phyloP scores from a whole-genome alignment of 1,140 invertebrate species.

The Ganaspis sp. region DNA sequence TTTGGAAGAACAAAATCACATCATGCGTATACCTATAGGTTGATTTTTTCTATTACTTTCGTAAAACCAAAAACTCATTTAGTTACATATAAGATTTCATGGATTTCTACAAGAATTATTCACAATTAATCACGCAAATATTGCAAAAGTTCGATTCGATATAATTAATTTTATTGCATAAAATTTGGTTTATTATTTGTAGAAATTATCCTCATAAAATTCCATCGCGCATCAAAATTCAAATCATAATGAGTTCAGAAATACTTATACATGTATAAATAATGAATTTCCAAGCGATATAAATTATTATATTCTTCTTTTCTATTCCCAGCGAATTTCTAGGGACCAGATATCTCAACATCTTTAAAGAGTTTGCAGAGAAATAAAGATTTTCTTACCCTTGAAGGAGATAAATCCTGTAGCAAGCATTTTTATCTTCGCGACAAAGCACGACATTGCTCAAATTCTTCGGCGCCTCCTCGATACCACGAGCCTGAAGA shows the following conservation, averaged over 20 bases:
- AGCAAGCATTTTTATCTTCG: constrained; percentile 79
- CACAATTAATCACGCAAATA: too few relatives aligned
- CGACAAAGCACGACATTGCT: constrained; percentile 81
- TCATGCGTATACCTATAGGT: neutral
- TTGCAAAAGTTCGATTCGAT: too few relatives aligned
- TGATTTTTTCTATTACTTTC: neutral
- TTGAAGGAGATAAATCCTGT: constrained; percentile 84
- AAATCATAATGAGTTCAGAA: too few relatives aligned
- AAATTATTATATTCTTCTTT: too few relatives aligned
- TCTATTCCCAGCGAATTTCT: too few relatives aligned
- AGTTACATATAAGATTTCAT: neutral
- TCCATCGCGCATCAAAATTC: too few relatives aligned
- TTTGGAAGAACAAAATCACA: constrained; percentile 37
- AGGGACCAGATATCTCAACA: neutral
- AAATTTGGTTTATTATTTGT: too few relatives aligned
- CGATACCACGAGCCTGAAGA: constrained; percentile 89
- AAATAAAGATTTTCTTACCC: constrained; percentile 76
- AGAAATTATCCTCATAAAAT: too few relatives aligned
- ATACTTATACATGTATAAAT: too few relatives aligned
- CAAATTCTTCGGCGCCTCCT: constrained; percentile 83
- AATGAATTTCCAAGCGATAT: too few relatives aligned
- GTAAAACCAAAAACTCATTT: neutral
- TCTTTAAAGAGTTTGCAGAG: constrained; percentile 11
- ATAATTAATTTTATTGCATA: too few relatives aligned
- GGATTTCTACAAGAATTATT: too few relatives aligned